Evolutionary conservation across 2,888 invertebrate species (phyloP), one percentile per base, ranked within the genome.

Genomic region (Iselma pallidipennis): DNA sequence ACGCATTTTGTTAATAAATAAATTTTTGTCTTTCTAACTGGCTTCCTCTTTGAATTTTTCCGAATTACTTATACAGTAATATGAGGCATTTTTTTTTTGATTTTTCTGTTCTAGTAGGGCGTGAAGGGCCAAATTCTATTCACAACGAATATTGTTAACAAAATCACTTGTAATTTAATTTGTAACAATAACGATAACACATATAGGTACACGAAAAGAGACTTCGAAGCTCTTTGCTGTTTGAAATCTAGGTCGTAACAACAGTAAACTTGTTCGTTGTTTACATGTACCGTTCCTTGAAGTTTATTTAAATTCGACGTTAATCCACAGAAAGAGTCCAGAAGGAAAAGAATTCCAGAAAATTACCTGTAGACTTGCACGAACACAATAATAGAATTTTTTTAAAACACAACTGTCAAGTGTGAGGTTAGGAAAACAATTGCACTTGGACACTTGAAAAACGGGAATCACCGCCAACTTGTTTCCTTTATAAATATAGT

Each of bases 1-100:
- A 72, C 82, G 81, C 82, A 82, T 82, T 71, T 76, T 79, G 28
- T 28, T 28, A 7, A 28, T 28, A 7, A 7, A 28, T 5, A 28
- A n/a, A n/a, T n/a, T n/a, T n/a, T n/a, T n/a, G n/a, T n/a, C n/a
- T n/a, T n/a, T n/a, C n/a, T n/a, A n/a, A n/a, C n/a, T n/a, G n/a
- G n/a, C n/a, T n/a, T n/a, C n/a, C n/a, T n/a, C n/a, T n/a, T n/a
- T n/a, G n/a, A n/a, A n/a, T n/a, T n/a, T n/a, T n/a, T n/a, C n/a
- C n/a, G n/a, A n/a, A n/a, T n/a, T n/a, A n/a, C n/a, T n/a, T n/a
- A n/a, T n/a, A n/a, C n/a, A n/a, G n/a, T n/a, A n/a, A n/a, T n/a
- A n/a, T n/a, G n/a, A n/a, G n/a, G n/a, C n/a, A n/a, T n/a, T n/a
- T n/a, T n/a, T n/a, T n/a, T n/a, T n/a, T n/a, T n/a, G n/a, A n/a